Base-by-base conservation (phyloP, 2,113 vertebrate genomes). In the Brachyistius frenatus region DNA sequence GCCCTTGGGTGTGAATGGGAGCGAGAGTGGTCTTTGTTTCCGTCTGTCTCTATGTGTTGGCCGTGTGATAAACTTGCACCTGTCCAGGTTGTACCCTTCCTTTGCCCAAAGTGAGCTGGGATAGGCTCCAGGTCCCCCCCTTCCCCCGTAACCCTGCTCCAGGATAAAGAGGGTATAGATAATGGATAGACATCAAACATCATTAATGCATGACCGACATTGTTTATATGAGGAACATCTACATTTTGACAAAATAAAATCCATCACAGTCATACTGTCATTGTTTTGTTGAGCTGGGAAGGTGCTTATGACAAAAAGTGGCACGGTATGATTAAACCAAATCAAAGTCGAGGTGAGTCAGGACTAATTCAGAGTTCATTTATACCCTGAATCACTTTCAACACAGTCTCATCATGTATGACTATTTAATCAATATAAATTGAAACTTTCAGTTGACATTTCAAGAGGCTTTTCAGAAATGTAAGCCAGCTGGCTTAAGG, bases 201-300 rank as follows among this genome's bases (percentile, higher is more conserved):
- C 47, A 57, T 75, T 73, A 76, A 65, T 67, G 66, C 47, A 10
- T 32, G 60, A 74, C 67, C 69, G 35, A 66, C 87, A 35, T 53
- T 31, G 50, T 3, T 77, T 70, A 81, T 55, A 37, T 84, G 67
- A 58, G 39, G 50, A 37, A 63, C 84, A 73, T 62, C 39, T 0
- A 39, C 49, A 66, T 64, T n/a, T 82, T 66, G 71, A 55, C n/a
- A n/a, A 73, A 70, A 81, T 72, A 69, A 47, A 66, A 32, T 30
- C 75, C 41, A 65, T 10, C 41, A 8, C 44, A 32, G 37, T 37
- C 14, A 30, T 35, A n/a, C 31, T 49, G 58, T 66, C 41, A 32
- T 1, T 50, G 4, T 23, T 37, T 49, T 14, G 13, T 44, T 50
- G 31, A 61, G 11, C 15, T 30, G 15, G 11, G 61, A 35, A 53